These are phyloP conservation scores for Arion vulgaris DNA, from an alignment of 1,140 invertebrate genomes.

Conservation along the genomic window DNA sequence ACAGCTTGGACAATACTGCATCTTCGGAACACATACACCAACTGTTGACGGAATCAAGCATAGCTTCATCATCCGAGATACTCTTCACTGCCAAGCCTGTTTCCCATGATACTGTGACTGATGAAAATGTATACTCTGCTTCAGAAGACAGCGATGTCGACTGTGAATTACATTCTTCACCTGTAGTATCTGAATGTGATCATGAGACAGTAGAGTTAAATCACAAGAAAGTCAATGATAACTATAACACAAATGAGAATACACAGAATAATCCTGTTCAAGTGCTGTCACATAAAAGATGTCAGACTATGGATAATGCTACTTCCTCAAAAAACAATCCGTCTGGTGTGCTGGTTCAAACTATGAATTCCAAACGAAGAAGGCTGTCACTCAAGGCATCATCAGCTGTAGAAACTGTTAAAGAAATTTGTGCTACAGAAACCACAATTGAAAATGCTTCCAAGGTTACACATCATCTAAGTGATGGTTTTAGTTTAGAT, in stretches of 20 bases:
- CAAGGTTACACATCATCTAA: not conserved
- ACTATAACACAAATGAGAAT: not conserved
- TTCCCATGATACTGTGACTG: not conserved
- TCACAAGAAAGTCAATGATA: not conserved
- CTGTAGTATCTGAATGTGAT: not conserved
- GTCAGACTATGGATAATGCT: not conserved
- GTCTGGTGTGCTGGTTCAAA: not conserved
- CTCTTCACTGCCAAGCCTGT: not conserved
- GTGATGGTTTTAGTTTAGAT: not conserved
- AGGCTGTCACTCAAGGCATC: not conserved
- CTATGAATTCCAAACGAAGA: slow-evolving; percentile 2
- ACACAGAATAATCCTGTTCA: not conserved
- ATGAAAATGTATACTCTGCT: slow-evolving; percentile 18
- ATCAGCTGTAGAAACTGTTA: not conserved
- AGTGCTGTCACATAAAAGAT: not conserved
- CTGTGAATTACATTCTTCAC: not conserved
- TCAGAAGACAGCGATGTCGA: slow-evolving; percentile 19
- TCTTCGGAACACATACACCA: not conserved
- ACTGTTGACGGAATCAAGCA: not conserved
- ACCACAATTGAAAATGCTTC: not conserved
- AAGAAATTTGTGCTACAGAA: not conserved
- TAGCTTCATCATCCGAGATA: not conserved
- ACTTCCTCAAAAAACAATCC: not conserved
- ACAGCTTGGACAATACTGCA: not conserved
- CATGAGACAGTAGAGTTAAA: not conserved